Evolutionary conservation across 2,797 vertebrate species (phyloP), one percentile per base, ranked within the genome.

Genomic region (Amphiprion clarkii): DNA sequence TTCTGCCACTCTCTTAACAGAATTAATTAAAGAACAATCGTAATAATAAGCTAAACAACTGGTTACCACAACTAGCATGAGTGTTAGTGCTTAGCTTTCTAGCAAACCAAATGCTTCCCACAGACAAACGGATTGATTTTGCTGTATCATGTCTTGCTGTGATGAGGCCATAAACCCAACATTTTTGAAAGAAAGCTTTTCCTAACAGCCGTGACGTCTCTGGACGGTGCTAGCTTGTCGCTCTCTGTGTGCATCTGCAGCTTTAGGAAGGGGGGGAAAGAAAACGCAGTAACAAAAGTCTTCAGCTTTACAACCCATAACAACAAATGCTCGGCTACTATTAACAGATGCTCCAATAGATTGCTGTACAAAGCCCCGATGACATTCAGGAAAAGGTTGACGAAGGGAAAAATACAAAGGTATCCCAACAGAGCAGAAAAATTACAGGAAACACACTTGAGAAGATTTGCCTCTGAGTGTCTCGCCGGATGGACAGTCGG

Each of bases 361-460:
- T 52, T 0, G 62, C 74, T 79, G 71, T 75, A 79, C 78, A 71
- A 70, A 72, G 81, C 73, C 55, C 51, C 48, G 56, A 13, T 58
- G 56, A 78, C 79, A 61, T 74, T 78, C 70, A 82, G 76, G 63
- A 74, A 80, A 74, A 69, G 76, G 66, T 33, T 61, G 78, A 68
- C 64, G 74, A 76, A 76, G 71, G 82, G 51, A 76, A 77, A 77
- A 84, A 67, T 76, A 91, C 74, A 78, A 86, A 87, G 66, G 71
- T 68, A 71, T 46, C 68, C 62, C 54, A 58, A 81, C 81, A 57
- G 67, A 77, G 79, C 42, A 62, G n/a, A 78, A 85, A 33, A 72
- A 78, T 44, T 33, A 74, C 58, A 31, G 82, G 62, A 77, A 71
- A 81, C 74, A 77, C 70, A 66, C 59, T n/a, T 3, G 75, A 76